These are phyloP conservation scores for Brachypteracias leptosomus DNA, from an alignment of 2,113 vertebrate species.

Conservation along the genomic window DNA sequence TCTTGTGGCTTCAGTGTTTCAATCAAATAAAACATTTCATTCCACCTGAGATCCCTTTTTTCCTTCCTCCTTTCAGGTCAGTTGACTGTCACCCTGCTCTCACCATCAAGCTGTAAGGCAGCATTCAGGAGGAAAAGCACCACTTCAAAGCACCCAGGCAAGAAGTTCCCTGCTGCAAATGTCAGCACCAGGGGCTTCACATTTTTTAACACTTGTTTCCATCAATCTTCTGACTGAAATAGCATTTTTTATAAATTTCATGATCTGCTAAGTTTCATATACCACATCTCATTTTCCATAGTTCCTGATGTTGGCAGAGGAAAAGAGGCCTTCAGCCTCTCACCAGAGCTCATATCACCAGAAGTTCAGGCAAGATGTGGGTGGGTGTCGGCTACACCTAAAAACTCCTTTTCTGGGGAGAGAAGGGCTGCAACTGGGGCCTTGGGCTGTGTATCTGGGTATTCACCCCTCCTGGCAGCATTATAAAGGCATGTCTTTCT, in stretches of 20 bases:
- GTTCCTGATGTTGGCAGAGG: fast-evolving
- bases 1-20: background rate
- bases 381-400: background rate
- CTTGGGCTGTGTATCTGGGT: fast-evolving
- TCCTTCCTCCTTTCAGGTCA: background rate
- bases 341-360: fast-evolving
- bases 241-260: background rate
- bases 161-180: background rate
- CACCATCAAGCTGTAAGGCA: background rate
- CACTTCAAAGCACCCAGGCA: background rate
- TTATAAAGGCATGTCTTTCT: background rate
- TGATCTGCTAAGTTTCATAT: fast-evolving
- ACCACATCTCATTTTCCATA: fast-evolving
- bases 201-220: background rate
- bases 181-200: background rate
- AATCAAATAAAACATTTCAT: background rate
- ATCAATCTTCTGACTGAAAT: background rate
- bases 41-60: background rate
- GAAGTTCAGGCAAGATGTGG: too few species aligned
- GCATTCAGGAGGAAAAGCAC: background rate
- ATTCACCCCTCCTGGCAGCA: background rate
- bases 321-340: background rate
- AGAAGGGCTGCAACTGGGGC: background rate
- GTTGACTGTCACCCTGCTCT: background rate
- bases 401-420: background rate